Evolutionary conservation across 2,888 invertebrate genomes (phyloP).

Genomic region (Alsophila aescularia): DNA sequence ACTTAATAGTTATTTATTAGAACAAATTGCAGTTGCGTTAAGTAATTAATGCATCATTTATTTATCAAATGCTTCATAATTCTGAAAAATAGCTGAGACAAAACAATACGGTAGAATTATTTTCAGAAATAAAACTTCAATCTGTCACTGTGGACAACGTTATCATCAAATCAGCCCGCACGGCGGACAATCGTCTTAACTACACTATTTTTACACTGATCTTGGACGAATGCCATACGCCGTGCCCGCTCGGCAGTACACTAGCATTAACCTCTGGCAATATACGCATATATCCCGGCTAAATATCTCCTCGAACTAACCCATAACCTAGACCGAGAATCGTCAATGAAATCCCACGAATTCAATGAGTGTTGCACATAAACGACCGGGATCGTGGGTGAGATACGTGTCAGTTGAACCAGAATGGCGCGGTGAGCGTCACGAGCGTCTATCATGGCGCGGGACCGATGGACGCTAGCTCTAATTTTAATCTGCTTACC

Average conservation of each 20-base stretch:
- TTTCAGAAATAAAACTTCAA: slow-evolving; percentile 31
- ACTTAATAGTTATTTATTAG: too few relatives aligned
- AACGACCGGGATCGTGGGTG: slow-evolving; percentile 58
- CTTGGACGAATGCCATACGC: slow-evolving; percentile 77
- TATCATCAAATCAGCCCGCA: slow-evolving; percentile 64
- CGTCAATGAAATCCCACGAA: slow-evolving; percentile 67
- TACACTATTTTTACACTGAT: slow-evolving; percentile 77
- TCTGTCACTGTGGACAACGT: slow-evolving; percentile 63
- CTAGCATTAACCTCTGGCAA: slow-evolving; percentile 85
- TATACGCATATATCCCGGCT: slow-evolving; percentile 68
- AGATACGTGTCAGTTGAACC: slow-evolving; percentile 64
- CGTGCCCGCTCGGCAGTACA: slow-evolving; percentile 86
- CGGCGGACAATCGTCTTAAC: slow-evolving; percentile 76
- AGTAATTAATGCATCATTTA: too few relatives aligned
- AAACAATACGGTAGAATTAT: too few relatives aligned
- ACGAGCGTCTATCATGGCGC: slow-evolving; percentile 77
- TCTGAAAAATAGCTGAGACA: too few relatives aligned
- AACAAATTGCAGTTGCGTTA: too few relatives aligned
- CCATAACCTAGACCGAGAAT: slow-evolving; percentile 58
- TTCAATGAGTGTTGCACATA: slow-evolving; percentile 68
- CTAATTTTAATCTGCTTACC: slow-evolving; percentile 77
- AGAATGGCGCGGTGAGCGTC: slow-evolving; percentile 79
- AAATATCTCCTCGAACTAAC: slow-evolving; percentile 58
- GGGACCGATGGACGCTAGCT: slow-evolving; percentile 74
- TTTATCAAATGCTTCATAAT: too few relatives aligned